These are phyloP conservation scores for Drosophila sturtevanti DNA, from an alignment of 1,140 invertebrate genomes.

Conservation along the genomic window DNA sequence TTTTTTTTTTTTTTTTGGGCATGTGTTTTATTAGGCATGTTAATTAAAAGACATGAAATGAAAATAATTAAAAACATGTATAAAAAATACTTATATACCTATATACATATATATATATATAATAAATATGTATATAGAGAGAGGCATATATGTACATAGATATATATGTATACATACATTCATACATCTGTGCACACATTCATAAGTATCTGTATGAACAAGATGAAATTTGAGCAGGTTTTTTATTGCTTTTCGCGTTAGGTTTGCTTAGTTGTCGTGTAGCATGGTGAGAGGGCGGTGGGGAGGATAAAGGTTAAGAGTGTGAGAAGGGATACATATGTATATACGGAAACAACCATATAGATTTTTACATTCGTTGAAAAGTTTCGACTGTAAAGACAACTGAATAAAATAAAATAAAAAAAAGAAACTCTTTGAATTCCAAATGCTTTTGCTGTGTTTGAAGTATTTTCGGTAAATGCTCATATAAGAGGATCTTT, in stretches of 20 bases:
- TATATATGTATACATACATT: neutral
- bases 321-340: too few relatives aligned
- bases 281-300: neutral
- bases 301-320: too few relatives aligned
- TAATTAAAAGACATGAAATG: slow-evolving; percentile 82
- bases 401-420: too few relatives aligned
- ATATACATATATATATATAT: slow-evolving; percentile 16
- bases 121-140: neutral
- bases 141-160: neutral
- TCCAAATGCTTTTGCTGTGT: too few relatives aligned
- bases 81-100: slow-evolving; percentile 43
- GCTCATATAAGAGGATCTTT: too few relatives aligned
- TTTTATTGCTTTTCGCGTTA: slow-evolving; percentile 26
- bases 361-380: too few relatives aligned
- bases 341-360: too few relatives aligned
- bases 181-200: neutral
- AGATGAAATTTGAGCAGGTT: slow-evolving; percentile 22
- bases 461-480: too few relatives aligned
- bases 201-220: neutral
- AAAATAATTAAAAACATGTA: slow-evolving; percentile 80
- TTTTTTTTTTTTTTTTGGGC: slow-evolving; percentile 46
- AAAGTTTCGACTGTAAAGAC: too few relatives aligned
- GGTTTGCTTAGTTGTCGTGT: neutral
- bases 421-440: too few relatives aligned
- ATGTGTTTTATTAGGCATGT: slow-evolving; percentile 82